These are phyloP conservation scores for Vombatus ursinus DNA, from an alignment of 2,113 vertebrate species.

Conservation along the genomic window DNA sequence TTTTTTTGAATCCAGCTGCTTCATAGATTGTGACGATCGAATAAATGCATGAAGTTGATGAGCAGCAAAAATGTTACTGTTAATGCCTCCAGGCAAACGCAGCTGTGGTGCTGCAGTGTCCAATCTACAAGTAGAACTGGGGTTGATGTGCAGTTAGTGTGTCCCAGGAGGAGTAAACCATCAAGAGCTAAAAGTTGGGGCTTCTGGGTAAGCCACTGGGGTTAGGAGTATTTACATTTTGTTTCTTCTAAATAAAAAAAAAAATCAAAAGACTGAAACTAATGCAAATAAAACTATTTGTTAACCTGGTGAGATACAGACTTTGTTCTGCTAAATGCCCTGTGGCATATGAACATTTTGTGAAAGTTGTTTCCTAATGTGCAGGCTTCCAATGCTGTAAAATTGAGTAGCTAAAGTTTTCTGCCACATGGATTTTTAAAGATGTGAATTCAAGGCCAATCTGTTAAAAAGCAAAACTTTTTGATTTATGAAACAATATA, in stretches of 20 bases:
- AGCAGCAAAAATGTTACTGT: background rate
- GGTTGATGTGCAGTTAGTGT: slow-evolving; percentile 8
- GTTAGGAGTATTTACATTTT: slow-evolving; percentile 14
- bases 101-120: slow-evolving; percentile 47
- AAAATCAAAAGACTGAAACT: no score
- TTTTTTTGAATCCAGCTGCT: slow-evolving; percentile 31
- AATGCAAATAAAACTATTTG: background rate
- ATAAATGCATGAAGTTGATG: no score
- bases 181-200: background rate
- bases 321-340: slow-evolving; percentile 32
- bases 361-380: slow-evolving; percentile 72
- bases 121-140: background rate
- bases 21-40: background rate
- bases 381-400: slow-evolving; percentile 68
- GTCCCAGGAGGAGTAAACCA: background rate
- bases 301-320: slow-evolving; percentile 14
- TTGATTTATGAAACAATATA: no score
- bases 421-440: slow-evolving; percentile 57
- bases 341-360: slow-evolving; percentile 38
- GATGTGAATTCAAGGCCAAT: no score
- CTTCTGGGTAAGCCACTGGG: slow-evolving; percentile 44
- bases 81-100: slow-evolving; percentile 9
- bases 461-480: no score
- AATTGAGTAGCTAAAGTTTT: slow-evolving; percentile 64
- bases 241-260: background rate